Percentiles rank a stretch among this genome's conserved stretches.
phyloP scores from a whole-genome alignment of 2,113 vertebrate genomes.

The Typhlomys cinereus region DNA sequence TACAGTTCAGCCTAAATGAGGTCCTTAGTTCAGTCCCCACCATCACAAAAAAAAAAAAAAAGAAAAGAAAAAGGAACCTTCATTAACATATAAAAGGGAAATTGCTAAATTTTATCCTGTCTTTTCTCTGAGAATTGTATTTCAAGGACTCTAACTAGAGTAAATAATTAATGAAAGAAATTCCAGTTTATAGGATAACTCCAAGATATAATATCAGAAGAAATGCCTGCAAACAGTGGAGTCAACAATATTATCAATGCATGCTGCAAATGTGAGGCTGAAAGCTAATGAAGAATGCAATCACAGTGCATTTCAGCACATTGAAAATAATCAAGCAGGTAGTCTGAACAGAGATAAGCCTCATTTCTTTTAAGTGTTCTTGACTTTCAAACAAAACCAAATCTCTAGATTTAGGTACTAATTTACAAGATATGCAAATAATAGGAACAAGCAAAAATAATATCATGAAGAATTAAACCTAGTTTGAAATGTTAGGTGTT shows the following conservation, averaged over 20 bases:
- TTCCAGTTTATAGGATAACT: neutral
- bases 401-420: neutral
- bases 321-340: neutral
- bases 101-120: neutral
- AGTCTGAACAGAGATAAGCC: neutral
- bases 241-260: constrained; percentile 10
- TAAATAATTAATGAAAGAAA: neutral
- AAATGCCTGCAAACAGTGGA: neutral
- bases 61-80: neutral
- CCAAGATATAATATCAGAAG: neutral
- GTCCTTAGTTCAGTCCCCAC: no score
- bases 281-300: neutral
- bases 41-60: no score
- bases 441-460: neutral
- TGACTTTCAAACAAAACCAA: neutral
- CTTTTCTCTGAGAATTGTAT: neutral
- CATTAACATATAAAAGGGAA: neutral
- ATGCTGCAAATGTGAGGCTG: neutral
- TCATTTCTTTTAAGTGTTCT: neutral
- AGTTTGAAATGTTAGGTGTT: neutral
- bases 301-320: neutral
- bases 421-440: neutral
- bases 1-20: no score
- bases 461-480: neutral
- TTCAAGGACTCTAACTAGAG: no score